Evolutionary conservation across 2,888 invertebrate species (phyloP).

Genomic region (Muschampia plurimacula): DNA sequence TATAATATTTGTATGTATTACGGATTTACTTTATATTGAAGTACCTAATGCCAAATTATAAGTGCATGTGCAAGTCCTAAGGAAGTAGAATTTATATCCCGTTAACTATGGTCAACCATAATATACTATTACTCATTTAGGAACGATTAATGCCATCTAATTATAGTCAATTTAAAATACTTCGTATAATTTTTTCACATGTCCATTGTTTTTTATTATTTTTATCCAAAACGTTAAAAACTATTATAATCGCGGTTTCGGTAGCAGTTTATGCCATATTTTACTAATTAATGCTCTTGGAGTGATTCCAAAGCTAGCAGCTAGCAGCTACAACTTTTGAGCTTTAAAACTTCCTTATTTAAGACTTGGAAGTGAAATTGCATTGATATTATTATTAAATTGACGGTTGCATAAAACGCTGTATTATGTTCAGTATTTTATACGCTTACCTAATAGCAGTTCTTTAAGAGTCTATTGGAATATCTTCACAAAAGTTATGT

Average conservation of each 20-base stretch:
- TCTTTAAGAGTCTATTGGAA: not conserved
- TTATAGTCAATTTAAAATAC: no score
- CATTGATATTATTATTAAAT: not conserved
- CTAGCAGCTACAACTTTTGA: conserved; percentile 6
- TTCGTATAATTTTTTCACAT: no score
- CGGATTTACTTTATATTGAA: no score
- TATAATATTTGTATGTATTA: no score
- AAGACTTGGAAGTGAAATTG: conserved; percentile 5
- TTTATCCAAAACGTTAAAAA: not conserved
- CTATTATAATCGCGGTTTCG: not conserved
- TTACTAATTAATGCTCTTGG: conserved; percentile 25
- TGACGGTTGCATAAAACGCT: not conserved
- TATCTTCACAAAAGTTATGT: not conserved
- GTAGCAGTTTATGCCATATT: conserved; percentile 16
- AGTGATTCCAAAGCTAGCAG: conserved; percentile 15
- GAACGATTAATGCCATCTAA: no score
- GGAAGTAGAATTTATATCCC: no score
- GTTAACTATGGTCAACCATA: no score
- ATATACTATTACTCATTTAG: no score
- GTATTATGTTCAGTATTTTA: not conserved
- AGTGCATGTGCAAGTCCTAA: no score
- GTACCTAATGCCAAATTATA: no score
- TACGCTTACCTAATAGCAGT: not conserved
- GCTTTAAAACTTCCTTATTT: conserved; percentile 10
- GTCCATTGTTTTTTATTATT: no score